Evolutionary conservation across 2,888 invertebrate genomes (phyloP), one percentile per base, ranked within the genome.

Genomic region (Baronia brevicornis): DNA sequence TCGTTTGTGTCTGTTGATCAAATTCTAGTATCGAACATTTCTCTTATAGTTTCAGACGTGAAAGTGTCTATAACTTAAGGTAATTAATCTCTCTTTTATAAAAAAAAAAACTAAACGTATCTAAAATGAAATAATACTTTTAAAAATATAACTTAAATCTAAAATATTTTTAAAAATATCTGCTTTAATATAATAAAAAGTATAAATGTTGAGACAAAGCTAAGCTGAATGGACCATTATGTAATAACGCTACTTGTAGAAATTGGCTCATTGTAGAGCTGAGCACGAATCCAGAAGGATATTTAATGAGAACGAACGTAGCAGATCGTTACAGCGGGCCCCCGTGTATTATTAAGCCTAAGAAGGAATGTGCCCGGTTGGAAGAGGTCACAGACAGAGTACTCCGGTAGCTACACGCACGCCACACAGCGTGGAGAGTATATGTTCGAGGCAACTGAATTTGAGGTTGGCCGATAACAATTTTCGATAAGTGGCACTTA

Each of bases 341-440:
- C 67, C 71, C 71, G 71, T 74, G 78, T 80, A 77, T 79, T 80
- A 80, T 80, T 80, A 80, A 61, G 70, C 74, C 74, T 56, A 71
- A 78, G 74, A 78, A 74, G 82, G 82, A 79, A 79, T 78, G 77
- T 52, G 52, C 58, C 51, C 60, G 31, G 52, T 60, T 66, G 62
- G 65, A 63, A 53, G 62, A 61, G 79, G 78, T 78, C 75, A 72
- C 59, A 60, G 57, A 64, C 61, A 66, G 69, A 57, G 58, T 55
- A 58, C 57, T 58, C 55, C 66, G 63, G 73, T 72, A 73, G 75
- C 68, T 44, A 52, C 51, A 58, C 52, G 60, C 40, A 40, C 51
- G 48, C 48, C 44, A 48, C 49, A 53, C 23, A 20, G 20, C 10
- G 15, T 31, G 12, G 12, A 19, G 18, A 27, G 19, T 7, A 7